Evolutionary conservation across 1,140 invertebrate species (phyloP), one percentile per base, ranked within the genome.

Genomic region (Calliphora vicina): DNA sequence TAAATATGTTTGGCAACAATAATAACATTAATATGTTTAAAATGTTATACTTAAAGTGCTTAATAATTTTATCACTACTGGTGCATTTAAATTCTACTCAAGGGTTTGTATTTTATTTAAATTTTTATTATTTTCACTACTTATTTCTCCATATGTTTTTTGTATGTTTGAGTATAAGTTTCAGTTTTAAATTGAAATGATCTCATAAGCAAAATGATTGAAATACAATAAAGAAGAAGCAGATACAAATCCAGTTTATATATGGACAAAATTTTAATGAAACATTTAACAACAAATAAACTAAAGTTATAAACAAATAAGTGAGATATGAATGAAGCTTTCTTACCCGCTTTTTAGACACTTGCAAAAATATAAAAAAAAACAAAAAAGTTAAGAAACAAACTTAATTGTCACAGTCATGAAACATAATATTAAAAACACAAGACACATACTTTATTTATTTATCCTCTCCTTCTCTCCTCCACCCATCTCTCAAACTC

Each of bases 81-180:
- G 61, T 80, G 61, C 82, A 72, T 25, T 83, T 81, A 80, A 74
- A 80, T 23, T 43, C 83, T 81, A 78, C 67, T 81, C 83, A 83
- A 57, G 78, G 83, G 83, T 83, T 81, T 81, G 83, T 83, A 81
- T 27, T 67, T 81, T 29, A 29, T 57, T 81, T 81, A 4, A 23
- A 72, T 13, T 25, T 17, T 81, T 17, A 4, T 25, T 35, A 74
- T 74, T 35, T 42, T 74, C 26, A 74, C 26, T 12, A 74, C 13
- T 42, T 35, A 74, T 5, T n/a, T 3, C 73, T 35, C 45, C 20
- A 67, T 23, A 67, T 23, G 50, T 15, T n/a, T 1, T 57, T n/a
- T 2, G 6, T 35, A 5, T 57, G 15, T 57, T 23, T 67, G 23
- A 25, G n/a, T 67, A 67, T 67, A 23, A 67, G 20, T 12, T 13